Evolutionary conservation across 2,888 invertebrate species (phyloP).

Genomic region (Platypus cylindrus): DNA sequence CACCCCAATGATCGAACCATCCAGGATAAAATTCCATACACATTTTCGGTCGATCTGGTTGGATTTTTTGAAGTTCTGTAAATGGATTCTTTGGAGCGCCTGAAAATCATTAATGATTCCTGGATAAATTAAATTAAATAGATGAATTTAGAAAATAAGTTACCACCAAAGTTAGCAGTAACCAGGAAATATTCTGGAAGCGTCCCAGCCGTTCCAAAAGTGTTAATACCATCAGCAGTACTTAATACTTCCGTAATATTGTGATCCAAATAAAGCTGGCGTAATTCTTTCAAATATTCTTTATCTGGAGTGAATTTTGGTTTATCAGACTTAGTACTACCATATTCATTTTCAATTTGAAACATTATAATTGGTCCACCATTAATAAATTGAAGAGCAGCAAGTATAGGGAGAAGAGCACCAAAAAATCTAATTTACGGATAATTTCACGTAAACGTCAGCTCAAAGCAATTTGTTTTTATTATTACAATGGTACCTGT

Average conservation of each 20-base stretch:
- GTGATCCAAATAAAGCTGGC: constrained; percentile 27
- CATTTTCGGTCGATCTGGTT: constrained; percentile 41
- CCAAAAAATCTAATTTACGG: constrained; percentile 21
- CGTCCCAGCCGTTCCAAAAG: constrained; percentile 27
- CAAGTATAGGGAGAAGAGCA: constrained; percentile 36
- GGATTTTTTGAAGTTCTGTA: constrained; percentile 31
- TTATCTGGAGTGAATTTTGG: constrained; percentile 21
- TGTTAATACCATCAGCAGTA: constrained; percentile 38
- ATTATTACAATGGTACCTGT: constrained; percentile 7
- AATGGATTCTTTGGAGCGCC: constrained; percentile 12
- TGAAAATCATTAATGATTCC: constrained; percentile 2
- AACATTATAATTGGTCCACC: constrained; percentile 81
- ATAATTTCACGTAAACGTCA: too few relatives aligned
- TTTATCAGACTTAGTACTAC: constrained; percentile 35
- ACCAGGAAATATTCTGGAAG: constrained; percentile 34
- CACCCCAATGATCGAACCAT: constrained; percentile 49
- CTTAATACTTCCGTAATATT: constrained; percentile 38
- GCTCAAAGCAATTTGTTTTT: too few relatives aligned
- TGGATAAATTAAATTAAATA: not conserved
- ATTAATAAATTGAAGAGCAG: constrained; percentile 49
- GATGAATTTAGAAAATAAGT: constrained; percentile 1
- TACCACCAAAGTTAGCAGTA: constrained; percentile 42
- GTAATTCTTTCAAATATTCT: constrained; percentile 23
- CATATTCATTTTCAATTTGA: constrained; percentile 60
- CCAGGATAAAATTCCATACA: constrained; percentile 44